Base-by-base conservation (phyloP, 30 jellyfish, hydroid and myxozoan genomes). In the Pseudorhiza aurosa region DNA sequence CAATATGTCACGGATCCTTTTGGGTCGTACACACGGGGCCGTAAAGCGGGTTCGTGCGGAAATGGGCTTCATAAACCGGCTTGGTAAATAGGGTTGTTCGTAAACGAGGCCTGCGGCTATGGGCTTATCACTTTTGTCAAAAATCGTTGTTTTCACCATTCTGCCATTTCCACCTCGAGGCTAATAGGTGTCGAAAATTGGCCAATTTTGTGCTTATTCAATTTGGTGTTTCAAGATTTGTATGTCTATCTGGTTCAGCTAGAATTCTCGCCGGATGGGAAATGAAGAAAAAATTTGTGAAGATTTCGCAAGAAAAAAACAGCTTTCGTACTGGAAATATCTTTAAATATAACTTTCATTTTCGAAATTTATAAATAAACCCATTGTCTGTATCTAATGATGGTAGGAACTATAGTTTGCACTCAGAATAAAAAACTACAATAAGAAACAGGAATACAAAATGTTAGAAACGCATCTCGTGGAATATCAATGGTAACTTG, bases 321-420 rank as follows among this genome's bases (percentile, higher is more conserved):
- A 46, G 19, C 19, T 46, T 14, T 46, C 22, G 19, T 46, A 46
- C 15, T 27, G 19, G 15, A 4, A 3, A 14, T 46, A 46, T 14
- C 19, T 27, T 17, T 15, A 64, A 64, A 64, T 64, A 64, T 64
- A 64, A 30, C 58, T 64, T 32, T 27, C 33, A 64, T 31, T 64
- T 39, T 19, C 35, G 46, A 26, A 60, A 26, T 64, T 35, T 42
- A 64, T 64, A 64, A 64, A 64, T 64, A 64, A 64, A 31, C 77
- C 77, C 77, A 17, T 64, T 24, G 57, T 31, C 29, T n/a, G n/a
- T n/a, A n/a, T n/a, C n/a, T n/a, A n/a, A n/a, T n/a, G n/a, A n/a
- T n/a, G n/a, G n/a, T n/a, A n/a, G n/a, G 14, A 30, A 30, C 77
- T 53, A 18, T 17, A 3, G n/a, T 22, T 53, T 8, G 5, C 8